Conservation (phyloP, 2,888 invertebrate genomes). For the Steromphala cineraria region DNA sequence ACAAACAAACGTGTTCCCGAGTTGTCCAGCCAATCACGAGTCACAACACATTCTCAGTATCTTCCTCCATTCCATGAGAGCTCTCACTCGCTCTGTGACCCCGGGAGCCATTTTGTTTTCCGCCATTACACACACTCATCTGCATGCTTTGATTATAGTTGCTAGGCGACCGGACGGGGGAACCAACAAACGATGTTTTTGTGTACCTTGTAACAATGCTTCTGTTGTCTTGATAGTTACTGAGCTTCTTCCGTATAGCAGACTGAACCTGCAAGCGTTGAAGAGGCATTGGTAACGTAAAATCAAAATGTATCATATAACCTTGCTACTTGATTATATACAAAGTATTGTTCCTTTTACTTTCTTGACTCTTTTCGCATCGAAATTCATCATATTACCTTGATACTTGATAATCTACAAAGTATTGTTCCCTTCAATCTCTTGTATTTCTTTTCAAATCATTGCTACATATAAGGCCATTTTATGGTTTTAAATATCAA, state of each 20-base stretch:
- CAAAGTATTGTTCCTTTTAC: too few species aligned
- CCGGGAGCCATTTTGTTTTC: constrained; percentile 5
- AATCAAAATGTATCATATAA: too few species aligned
- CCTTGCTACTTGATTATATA: too few species aligned
- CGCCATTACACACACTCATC: constrained; percentile 32
- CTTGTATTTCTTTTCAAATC: too few species aligned
- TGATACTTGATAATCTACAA: too few species aligned
- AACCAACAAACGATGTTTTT: constrained; percentile 53
- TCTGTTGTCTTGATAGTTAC: constrained; percentile 55
- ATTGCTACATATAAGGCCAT: too few species aligned
- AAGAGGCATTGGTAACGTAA: too few species aligned
- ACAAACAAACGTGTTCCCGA: neutral
- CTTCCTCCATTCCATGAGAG: constrained; percentile 24
- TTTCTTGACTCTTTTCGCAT: too few species aligned
- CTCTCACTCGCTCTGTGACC: constrained; percentile 19
- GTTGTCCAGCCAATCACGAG: neutral
- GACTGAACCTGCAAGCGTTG: constrained; percentile 49
- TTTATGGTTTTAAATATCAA: too few species aligned
- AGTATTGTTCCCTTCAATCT: too few species aligned
- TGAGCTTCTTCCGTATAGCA: constrained; percentile 59
- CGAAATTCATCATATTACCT: too few species aligned
- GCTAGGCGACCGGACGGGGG: constrained; percentile 46
- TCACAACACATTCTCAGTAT: constrained; percentile 42
- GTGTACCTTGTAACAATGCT: constrained; percentile 60
- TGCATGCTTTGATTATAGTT: constrained; percentile 27